Percentiles rank a stretch among this genome's conserved stretches.
Evolutionary conservation across 1,140 invertebrate species (phyloP).

Genomic region (Achatina immaculata): DNA sequence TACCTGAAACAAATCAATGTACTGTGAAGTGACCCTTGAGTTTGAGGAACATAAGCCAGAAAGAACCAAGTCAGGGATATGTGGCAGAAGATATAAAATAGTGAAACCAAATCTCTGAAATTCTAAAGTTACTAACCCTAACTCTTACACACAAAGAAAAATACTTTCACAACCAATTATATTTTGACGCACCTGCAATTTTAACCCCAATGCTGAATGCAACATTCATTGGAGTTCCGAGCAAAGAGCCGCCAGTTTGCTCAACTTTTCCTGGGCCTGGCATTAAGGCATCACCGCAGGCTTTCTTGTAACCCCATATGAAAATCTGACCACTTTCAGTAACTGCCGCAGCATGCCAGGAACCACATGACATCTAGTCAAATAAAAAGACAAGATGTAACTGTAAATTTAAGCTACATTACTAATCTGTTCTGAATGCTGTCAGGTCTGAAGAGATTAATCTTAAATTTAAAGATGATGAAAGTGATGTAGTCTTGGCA

Average conservation of each 20-base stretch:
- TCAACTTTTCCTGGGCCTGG: not conserved
- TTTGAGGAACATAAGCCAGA: no score
- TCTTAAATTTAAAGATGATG: not conserved
- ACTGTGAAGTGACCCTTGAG: no score
- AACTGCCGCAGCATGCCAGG: slow-evolving; percentile 51
- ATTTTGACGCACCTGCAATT: slow-evolving; percentile 36
- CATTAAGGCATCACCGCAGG: slow-evolving; percentile 36
- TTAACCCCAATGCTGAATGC: not conserved
- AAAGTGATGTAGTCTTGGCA: no score
- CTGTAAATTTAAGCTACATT: not conserved
- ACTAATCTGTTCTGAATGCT: not conserved
- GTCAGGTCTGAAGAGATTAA: no score
- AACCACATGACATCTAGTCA: slow-evolving; percentile 51
- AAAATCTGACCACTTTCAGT: slow-evolving; percentile 37
- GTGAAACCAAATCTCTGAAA: no score
- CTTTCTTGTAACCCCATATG: slow-evolving; percentile 49
- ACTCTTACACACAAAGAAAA: no score
- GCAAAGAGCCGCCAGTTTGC: not conserved
- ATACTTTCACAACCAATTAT: no score
- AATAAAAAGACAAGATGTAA: not conserved
- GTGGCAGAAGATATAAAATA: no score
- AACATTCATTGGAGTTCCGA: not conserved
- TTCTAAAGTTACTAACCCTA: no score
- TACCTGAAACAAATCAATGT: no score
- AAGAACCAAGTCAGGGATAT: no score